Evolutionary conservation across 92 coral and sea anemone genomes (phyloP), one percentile per base, ranked within the genome.

Genomic region (Epizoanthus stellaris): DNA sequence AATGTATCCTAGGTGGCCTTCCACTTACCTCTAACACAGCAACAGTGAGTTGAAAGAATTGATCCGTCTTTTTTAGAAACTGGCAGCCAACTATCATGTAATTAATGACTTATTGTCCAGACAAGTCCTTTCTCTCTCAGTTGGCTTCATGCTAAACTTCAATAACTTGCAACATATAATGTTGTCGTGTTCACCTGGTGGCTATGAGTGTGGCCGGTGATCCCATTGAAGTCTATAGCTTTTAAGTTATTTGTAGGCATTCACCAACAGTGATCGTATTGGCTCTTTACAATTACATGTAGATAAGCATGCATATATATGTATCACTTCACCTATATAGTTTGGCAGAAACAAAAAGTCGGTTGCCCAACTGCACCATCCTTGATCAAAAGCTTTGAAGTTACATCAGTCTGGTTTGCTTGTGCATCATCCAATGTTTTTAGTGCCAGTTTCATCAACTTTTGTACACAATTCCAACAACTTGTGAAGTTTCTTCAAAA

Each of bases 171-270:
- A 23, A 4, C 43, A 40, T 42, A 65, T 10, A n/a, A 81, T 43
- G 8, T 72, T 42, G 36, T 61, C 47, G 73, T 87, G 77, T 84
- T 76, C 10, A 39, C 59, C 67, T 67, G 74, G 2, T 59, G 62
- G 43, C 68, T 84, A 36, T 82, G 61, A 5, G 54, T 84, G 67
- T 88, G 91, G 45, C 91, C 91, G n/a, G n/a, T n/a, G n/a, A 82
- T 82, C 84, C 91, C 91, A 81, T 70, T 72, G 87, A 40, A 67
- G 75, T 43, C 86, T 25, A 54, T 70, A 80, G 3, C 86, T 86
- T 52, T 87, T 86, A 13, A 87, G 86, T 40, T 75, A 81, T 75
- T 81, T 81, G 81, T 61, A 71, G 61, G 60, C 86, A 66, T 87
- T 80, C 43, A 86, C 54, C 23, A 62, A 69, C 62, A 86, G 6